Percentiles rank a stretch among this genome's conserved stretches.
These are phyloP conservation scores for Gobiocypris rarus DNA, from an alignment of 2,113 vertebrate genomes.

Conservation along the genomic window DNA sequence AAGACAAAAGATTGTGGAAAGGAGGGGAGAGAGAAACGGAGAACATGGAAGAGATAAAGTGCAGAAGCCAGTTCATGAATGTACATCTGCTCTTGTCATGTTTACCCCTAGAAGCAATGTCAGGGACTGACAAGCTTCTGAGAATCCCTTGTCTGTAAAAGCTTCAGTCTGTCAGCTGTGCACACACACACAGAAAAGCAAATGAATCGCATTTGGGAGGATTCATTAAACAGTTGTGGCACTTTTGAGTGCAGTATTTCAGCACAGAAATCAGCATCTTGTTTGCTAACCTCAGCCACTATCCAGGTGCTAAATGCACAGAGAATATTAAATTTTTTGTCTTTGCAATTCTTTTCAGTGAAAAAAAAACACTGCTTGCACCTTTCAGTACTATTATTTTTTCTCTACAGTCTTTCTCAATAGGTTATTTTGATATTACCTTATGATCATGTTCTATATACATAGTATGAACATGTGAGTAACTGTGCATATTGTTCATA, in stretches of 20 bases:
- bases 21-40: background rate
- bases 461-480: no score
- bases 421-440: no score
- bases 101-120: constrained; percentile 41
- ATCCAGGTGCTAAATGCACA: background rate
- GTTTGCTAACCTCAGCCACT: background rate
- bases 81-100: constrained; percentile 33
- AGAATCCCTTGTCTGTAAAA: constrained; percentile 22
- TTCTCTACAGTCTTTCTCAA: no score
- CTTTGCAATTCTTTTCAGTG: no score
- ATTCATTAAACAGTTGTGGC: background rate
- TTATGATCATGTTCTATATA: no score
- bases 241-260: background rate
- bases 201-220: background rate
- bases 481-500: no score
- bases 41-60: background rate
- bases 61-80: constrained; percentile 33
- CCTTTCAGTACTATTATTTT: no score
- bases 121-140: constrained; percentile 31
- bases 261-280: background rate
- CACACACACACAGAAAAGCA: constrained; percentile 17
- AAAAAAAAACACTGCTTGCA: no score
- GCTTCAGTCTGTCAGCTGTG: constrained; percentile 34
- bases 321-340: background rate
- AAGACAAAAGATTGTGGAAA: background rate